Conservation (phyloP, 2,888 invertebrate genomes). For the Psococerastis gibbosa region DNA sequence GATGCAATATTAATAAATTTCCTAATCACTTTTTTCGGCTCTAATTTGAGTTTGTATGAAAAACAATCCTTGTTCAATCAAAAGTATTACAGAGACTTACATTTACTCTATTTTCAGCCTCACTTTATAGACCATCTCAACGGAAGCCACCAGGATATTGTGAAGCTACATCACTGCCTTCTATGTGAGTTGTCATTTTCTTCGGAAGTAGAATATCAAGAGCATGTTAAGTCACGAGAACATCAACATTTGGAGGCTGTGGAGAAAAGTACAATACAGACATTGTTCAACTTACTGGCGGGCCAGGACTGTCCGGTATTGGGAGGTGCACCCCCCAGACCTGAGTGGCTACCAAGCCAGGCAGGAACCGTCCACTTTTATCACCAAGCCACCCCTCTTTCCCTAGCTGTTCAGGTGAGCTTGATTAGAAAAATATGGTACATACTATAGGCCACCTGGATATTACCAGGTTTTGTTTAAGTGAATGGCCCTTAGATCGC, state of each 20-base stretch:
- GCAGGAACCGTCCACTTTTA: slow-evolving; percentile 18
- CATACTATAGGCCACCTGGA: background rate
- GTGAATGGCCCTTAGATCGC: background rate
- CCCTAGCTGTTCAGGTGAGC: slow-evolving; percentile 18
- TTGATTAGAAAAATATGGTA: background rate
- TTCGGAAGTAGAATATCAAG: background rate
- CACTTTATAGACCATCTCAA: slow-evolving; percentile 1
- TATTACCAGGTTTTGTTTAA: background rate
- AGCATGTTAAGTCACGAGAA: background rate
- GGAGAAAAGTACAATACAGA: slow-evolving; percentile 19
- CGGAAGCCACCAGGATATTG: slow-evolving; percentile 2
- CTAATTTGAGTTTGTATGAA: too few species aligned
- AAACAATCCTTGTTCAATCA: too few species aligned
- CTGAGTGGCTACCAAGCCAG: slow-evolving; percentile 18
- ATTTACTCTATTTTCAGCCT: slow-evolving; percentile 1
- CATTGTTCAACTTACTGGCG: slow-evolving; percentile 17
- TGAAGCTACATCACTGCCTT: slow-evolving; percentile 1
- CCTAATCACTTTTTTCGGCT: too few species aligned
- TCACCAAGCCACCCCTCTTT: slow-evolving; percentile 19
- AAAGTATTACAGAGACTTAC: too few species aligned
- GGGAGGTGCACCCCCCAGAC: slow-evolving; percentile 15
- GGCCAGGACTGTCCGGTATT: slow-evolving; percentile 17
- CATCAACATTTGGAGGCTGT: slow-evolving; percentile 18
- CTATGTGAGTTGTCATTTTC: background rate
- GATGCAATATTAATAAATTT: too few species aligned